These are phyloP conservation scores for Ceryle rudis DNA, from an alignment of 2,797 vertebrate genomes.

Conservation along the genomic window DNA sequence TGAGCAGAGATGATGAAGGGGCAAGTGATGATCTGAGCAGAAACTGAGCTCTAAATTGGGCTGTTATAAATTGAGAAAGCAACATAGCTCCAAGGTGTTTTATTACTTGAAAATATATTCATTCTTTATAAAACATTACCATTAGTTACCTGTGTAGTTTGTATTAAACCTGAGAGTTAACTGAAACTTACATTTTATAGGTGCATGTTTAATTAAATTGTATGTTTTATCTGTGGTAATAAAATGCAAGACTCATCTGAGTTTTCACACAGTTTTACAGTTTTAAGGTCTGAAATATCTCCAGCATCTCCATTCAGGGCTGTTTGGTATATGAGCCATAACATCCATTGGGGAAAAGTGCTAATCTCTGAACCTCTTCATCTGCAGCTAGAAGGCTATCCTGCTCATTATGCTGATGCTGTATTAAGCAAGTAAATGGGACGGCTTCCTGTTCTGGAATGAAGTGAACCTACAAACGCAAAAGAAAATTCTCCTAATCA, in stretches of 20 bases:
- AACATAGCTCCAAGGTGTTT: not conserved
- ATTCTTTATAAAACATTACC: slow-evolving; percentile 13
- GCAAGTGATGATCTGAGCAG: slow-evolving; percentile 9
- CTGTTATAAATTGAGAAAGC: not conserved
- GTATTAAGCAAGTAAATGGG: slow-evolving; percentile 18
- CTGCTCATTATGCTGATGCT: not conserved
- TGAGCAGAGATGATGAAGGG: not conserved
- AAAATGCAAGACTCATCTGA: slow-evolving; percentile 9
- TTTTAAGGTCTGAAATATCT: slow-evolving; percentile 41
- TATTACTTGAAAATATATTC: slow-evolving; percentile 28
- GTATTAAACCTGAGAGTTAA: slow-evolving; percentile 29
- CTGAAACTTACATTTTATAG: slow-evolving; percentile 38
- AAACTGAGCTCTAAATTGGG: not conserved
- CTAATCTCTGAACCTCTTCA: slow-evolving; percentile 8
- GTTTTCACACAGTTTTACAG: slow-evolving; percentile 16
- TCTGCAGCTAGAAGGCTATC: slow-evolving; percentile 2
- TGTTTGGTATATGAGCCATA: slow-evolving; percentile 36
- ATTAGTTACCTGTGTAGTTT: slow-evolving; percentile 27
- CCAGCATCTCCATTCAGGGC: not conserved
- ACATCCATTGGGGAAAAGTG: not conserved
- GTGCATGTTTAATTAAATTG: slow-evolving; percentile 33
- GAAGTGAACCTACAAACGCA: not conserved
- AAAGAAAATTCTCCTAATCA: not conserved
- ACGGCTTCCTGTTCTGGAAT: not conserved
- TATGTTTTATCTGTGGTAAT: slow-evolving; percentile 44